Evolutionary conservation across 2,797 vertebrate genomes (phyloP).

Genomic region (Manis javanica): DNA sequence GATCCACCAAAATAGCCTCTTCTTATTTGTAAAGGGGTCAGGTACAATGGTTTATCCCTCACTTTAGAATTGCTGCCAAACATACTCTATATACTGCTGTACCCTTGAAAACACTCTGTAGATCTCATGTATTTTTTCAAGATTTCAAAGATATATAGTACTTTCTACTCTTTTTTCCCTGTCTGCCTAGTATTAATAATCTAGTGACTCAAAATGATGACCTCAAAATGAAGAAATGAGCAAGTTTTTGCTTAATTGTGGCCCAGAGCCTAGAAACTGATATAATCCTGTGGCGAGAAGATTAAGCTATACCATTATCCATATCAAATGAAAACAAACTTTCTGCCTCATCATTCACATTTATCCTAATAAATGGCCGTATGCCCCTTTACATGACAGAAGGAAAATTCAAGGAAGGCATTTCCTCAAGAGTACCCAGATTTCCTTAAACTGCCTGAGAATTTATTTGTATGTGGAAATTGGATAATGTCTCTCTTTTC

Average conservation of each 20-base stretch:
- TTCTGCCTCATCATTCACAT: neutral
- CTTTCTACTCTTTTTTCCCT: neutral
- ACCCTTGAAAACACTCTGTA: neutral
- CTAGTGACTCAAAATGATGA: neutral
- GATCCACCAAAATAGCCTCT: neutral
- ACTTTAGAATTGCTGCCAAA: neutral
- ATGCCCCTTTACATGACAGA: neutral
- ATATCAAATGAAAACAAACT: neutral
- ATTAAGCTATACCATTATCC: neutral
- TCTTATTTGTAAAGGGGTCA: neutral
- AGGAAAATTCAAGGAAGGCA: neutral
- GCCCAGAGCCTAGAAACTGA: neutral
- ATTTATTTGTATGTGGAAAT: neutral
- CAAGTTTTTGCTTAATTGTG: neutral
- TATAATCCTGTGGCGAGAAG: neutral
- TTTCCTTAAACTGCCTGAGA: conserved; percentile 1
- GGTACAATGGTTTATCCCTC: neutral
- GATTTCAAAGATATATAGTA: neutral
- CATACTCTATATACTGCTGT: neutral
- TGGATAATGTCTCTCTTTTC: neutral
- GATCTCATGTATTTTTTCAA: neutral
- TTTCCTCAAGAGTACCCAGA: neutral
- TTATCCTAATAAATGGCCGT: neutral
- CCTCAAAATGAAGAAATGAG: neutral
- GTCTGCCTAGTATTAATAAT: neutral